Base-by-base conservation (phyloP, 2,797 vertebrate genomes). In the Chromobotia macracanthus region DNA sequence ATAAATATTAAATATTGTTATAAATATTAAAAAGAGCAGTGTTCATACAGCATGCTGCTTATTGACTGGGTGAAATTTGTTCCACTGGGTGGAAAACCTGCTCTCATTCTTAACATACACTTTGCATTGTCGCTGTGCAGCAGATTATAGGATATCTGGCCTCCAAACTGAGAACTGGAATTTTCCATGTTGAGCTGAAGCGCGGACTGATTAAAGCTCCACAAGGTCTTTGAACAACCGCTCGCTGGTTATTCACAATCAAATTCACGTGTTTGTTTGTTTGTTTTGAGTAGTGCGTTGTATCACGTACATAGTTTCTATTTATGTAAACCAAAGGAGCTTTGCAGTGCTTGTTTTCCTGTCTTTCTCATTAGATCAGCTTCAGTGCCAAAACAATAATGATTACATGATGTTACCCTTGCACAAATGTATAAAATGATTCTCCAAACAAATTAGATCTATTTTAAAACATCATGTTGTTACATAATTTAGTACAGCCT, bases 1-100 rank as follows among this genome's bases (percentile, higher is more conserved):
- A n/a, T n/a, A n/a, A n/a, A n/a, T n/a, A n/a, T n/a, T n/a, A n/a
- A n/a, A n/a, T n/a, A n/a, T n/a, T n/a, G n/a, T n/a, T n/a, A n/a
- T n/a, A n/a, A n/a, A n/a, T n/a, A n/a, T n/a, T n/a, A n/a, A n/a
- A n/a, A n/a, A 71, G 64, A 68, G 63, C 21, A 63, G 44, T 72
- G 80, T 58, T 80, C 65, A 82, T 61, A 58, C 71, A 66, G 46
- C 69, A 56, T 60, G 35, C 55, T 76, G 28, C 70, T 60, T 63
- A 77, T 64, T 80, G 80, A 79, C 58, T 73, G 56, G 41, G 53
- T 60, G 15, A 66, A 84, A 79, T 83, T 86, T 82, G 80, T 70
- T 86, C 77, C 63, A 41, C 68, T 3, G 77, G 79, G 69, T 86
- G 82, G 80, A 86, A 85, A 85, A 75, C 73, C 82, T 82, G 80